These are phyloP conservation scores for Belonocnema kinseyi DNA, from an alignment of 1,140 invertebrate species.

Conservation along the genomic window DNA sequence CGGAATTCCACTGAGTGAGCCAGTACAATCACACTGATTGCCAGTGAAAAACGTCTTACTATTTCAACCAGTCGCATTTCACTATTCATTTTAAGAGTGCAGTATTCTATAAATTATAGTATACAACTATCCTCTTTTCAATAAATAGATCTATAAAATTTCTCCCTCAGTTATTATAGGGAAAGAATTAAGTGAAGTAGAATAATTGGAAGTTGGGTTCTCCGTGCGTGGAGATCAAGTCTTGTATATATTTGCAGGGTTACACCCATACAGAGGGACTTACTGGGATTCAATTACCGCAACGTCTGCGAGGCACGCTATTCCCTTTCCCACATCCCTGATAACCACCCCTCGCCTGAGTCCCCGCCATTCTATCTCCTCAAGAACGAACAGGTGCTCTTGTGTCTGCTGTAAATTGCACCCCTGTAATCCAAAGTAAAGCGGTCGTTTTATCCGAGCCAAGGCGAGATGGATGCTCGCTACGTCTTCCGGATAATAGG, in stretches of 20 bases:
- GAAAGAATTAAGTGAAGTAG: slow-evolving; percentile 9
- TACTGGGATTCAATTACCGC: slow-evolving; percentile 76
- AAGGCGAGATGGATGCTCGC: slow-evolving; percentile 71
- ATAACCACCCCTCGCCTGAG: slow-evolving; percentile 38
- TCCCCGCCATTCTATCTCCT: slow-evolving; percentile 67
- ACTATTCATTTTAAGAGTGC: too few species aligned
- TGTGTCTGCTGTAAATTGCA: slow-evolving; percentile 74
- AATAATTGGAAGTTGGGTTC: slow-evolving; percentile 31
- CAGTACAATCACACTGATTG: too few species aligned
- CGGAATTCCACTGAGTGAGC: too few species aligned
- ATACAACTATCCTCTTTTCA: not conserved
- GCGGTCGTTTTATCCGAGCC: slow-evolving; percentile 75
- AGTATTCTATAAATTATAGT: not conserved
- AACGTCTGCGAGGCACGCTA: slow-evolving; percentile 74
- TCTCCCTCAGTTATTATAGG: not conserved
- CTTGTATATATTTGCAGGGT: slow-evolving; percentile 49
- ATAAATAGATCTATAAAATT: not conserved
- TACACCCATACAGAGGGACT: slow-evolving; percentile 63
- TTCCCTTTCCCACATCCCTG: slow-evolving; percentile 58
- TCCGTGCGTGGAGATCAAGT: slow-evolving; percentile 52
- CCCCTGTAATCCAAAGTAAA: slow-evolving; percentile 75
- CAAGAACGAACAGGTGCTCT: slow-evolving; percentile 74
- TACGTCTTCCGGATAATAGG: slow-evolving; percentile 71
- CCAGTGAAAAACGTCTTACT: too few species aligned
- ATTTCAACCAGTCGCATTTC: too few species aligned